Evolutionary conservation across 1,140 invertebrate species (phyloP), one percentile per base, ranked within the genome.

Genomic region (Scaptomyza montana): DNA sequence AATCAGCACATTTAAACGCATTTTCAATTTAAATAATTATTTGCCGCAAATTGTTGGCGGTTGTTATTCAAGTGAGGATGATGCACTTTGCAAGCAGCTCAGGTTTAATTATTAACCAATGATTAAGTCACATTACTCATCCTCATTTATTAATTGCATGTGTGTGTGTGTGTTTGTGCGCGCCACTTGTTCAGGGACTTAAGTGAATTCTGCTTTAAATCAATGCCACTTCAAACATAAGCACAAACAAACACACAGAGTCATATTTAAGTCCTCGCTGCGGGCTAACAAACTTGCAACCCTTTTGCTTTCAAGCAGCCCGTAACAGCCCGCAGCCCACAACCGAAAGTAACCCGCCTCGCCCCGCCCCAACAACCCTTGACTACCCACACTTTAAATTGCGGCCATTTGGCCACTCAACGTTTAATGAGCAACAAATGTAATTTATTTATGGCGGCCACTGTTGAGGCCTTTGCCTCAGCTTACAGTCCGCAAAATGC

Each of bases 351-450:
- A 28, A 5, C 28, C 1, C 3, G 6, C 51, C 51, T 2, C 3
- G 10, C 28, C n/a, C 25, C 1, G 19, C 19, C 46, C 39, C 43
- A 19, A 43, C 9, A 19, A 25, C 16, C 53, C 13, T 53, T 33
- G 47, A 55, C 28, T 13, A 2, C 33, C 53, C 45, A 28, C 55
- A 72, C 64, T 80, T 70, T 73, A 70, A 74, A 74, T 77, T 87
- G 82, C 72, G 65, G 72, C 66, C 72, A 56, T 55, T 74, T 69
- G 82, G 75, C 82, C 82, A 86, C 82, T 86, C 82, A 87, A 78
- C 80, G 82, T 79, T 86, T 86, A 86, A 86, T 86, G 82, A 86
- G 82, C 84, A 87, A 87, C 82, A 87, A 87, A 87, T 87, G 82
- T 87, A 87, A 87, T 87, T 87, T 87, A 87, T 87, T 86, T 86